phyloP scores from a whole-genome alignment of 2,888 invertebrate genomes.

The Dione vanillae region DNA sequence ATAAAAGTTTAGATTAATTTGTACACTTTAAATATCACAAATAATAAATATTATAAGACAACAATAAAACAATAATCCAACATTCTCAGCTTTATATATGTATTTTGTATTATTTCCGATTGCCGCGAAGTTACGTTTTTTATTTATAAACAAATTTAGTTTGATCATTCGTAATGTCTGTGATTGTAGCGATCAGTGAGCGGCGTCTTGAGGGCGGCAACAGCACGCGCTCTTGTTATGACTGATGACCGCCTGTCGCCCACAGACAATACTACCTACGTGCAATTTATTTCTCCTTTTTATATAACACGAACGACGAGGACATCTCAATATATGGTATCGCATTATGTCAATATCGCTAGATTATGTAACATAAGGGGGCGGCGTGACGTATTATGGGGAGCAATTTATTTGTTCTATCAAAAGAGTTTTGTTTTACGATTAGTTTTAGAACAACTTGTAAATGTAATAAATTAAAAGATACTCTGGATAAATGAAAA shows the following conservation, averaged over 20 bases:
- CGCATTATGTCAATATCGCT: not conserved
- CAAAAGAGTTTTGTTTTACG: no score
- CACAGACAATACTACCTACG: constrained; percentile 34
- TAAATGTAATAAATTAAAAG: no score
- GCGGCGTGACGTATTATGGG: no score
- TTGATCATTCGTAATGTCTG: constrained; percentile 30
- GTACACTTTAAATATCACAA: no score
- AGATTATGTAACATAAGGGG: not conserved
- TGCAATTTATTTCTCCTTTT: constrained; percentile 24
- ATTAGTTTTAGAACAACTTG: no score
- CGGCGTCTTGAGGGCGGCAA: constrained; percentile 34
- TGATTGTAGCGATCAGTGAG: constrained; percentile 32
- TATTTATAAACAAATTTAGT: constrained; percentile 5
- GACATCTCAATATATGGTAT: not conserved
- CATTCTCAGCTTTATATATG: not conserved
- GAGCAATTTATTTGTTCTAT: no score
- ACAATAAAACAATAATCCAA: not conserved
- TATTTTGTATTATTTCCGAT: not conserved
- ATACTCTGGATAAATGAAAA: no score
- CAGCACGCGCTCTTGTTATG: constrained; percentile 42
- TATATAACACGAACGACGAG: not conserved
- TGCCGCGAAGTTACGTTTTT: not conserved
- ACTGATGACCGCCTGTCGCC: constrained; percentile 37
- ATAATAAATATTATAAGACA: no score
- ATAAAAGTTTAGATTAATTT: no score